phyloP scores from a whole-genome alignment of 2,113 vertebrate species.

The Origma solitaria region DNA sequence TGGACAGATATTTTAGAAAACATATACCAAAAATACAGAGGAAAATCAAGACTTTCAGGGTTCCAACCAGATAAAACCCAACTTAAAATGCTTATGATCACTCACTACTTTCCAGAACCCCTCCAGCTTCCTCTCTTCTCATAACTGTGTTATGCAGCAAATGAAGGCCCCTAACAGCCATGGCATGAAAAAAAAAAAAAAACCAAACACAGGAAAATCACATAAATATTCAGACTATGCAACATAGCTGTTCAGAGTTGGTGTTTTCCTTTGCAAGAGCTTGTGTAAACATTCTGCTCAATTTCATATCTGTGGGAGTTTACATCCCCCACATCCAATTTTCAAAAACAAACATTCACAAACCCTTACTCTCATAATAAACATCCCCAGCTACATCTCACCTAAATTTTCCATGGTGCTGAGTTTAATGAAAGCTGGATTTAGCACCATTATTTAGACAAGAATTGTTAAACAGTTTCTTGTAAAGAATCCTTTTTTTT shows the following conservation, averaged over 20 bases:
- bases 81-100: neutral
- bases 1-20: neutral
- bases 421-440: conserved; percentile 32
- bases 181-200: neutral
- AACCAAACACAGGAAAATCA: neutral
- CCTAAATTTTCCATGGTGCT: neutral
- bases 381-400: neutral
- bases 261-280: neutral
- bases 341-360: neutral
- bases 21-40: neutral
- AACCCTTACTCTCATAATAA: conserved; percentile 8
- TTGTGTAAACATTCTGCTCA: conserved; percentile 11
- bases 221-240: neutral
- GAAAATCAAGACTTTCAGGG: neutral
- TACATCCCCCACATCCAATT: neutral
- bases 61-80: neutral
- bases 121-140: neutral
- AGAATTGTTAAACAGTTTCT: neutral
- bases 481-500: neutral
- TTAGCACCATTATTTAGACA: neutral
- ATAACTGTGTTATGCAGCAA: neutral
- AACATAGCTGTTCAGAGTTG: neutral
- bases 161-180: neutral
- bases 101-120: neutral
- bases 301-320: conserved; percentile 9